Evolutionary conservation across 2,113 vertebrate genomes (phyloP), one percentile per base, ranked within the genome.

Genomic region (Balaenoptera acutorostrata): DNA sequence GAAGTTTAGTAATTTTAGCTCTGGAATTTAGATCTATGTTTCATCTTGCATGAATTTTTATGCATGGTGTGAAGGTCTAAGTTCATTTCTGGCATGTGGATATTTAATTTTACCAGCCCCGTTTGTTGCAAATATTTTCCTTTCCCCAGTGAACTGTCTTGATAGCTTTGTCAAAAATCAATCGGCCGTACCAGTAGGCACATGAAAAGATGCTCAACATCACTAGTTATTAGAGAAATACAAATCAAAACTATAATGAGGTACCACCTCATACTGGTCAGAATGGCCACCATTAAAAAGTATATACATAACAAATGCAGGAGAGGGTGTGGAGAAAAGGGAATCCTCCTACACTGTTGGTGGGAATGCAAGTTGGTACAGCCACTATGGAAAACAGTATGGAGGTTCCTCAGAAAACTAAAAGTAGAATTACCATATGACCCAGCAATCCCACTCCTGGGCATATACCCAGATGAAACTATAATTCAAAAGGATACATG

Each of bases 1-100:
- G 41, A 97, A 75, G 11, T 39, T 89, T 95, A 90, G 46, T 93
- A 63, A 83, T 69, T 93, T 90, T 46, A 61, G 11, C 20, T 96
- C 29, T 93, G 68, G 88, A 74, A 88, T 78, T 72, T 64, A 52
- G 6, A 68, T 33, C 49, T 81, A 8, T 46, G 23, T 61, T 95
- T 93, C 13, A 55, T 84, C 18, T 66, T 93, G 57, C 88, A 81
- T 84, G 55, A 61, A 80, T 81, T 91, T 81, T 83, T 85, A 88
- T 59, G 49, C n/a, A 64, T 52, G 20, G 12, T 91, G 2, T 92
- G 25, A 90, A 81, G 15, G 13, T 86, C 8, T 49, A 52, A 77
- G 18, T 46, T 96, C 33, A n/a, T 36, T 81, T 83, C 69, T 82
- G 68, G 12, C 39, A 86, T 55, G 52, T 90, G 36, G 9, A 33